Conservation (phyloP, 1,140 invertebrate genomes). For the Psilanteris sp. region DNA sequence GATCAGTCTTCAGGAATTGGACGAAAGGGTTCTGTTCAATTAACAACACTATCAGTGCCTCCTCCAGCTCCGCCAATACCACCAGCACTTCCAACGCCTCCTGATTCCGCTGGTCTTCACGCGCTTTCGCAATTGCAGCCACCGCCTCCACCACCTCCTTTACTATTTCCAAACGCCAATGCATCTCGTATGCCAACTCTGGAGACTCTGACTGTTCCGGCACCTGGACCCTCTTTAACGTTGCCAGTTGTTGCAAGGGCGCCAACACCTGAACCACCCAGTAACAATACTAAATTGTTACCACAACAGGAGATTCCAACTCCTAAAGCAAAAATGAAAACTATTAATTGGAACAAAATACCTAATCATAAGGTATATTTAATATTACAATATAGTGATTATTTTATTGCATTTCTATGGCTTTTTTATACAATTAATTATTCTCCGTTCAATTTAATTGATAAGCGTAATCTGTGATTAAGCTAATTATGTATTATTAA, state of each 20-base stretch:
- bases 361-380: constrained; percentile 86
- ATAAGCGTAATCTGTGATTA: too few species aligned
- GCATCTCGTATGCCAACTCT: constrained; percentile 11
- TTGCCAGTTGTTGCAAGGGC: constrained; percentile 71
- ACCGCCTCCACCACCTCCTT: constrained; percentile 64
- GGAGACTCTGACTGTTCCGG: constrained; percentile 66
- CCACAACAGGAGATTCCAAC: constrained; percentile 93
- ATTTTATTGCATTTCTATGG: too few species aligned
- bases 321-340: constrained; percentile 96
- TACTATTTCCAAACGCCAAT: constrained; percentile 23
- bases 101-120: constrained; percentile 22
- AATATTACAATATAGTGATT: too few species aligned
- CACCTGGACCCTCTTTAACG: constrained; percentile 73
- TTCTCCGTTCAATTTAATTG: too few species aligned
- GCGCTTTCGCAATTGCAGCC: constrained; percentile 69
- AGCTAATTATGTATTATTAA: too few species aligned
- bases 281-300: constrained; percentile 80
- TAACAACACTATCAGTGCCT: constrained; percentile 49
- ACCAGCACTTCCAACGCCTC: constrained; percentile 50
- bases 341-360: constrained; percentile 96
- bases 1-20: constrained; percentile 73
- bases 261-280: constrained; percentile 74
- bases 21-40: constrained; percentile 71
- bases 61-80: constrained; percentile 75
- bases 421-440: too few species aligned